Percentiles rank a stretch among this genome's conserved stretches.
Conservation (phyloP, 2,888 invertebrate genomes). For the Diadegma fenestrale region DNA sequence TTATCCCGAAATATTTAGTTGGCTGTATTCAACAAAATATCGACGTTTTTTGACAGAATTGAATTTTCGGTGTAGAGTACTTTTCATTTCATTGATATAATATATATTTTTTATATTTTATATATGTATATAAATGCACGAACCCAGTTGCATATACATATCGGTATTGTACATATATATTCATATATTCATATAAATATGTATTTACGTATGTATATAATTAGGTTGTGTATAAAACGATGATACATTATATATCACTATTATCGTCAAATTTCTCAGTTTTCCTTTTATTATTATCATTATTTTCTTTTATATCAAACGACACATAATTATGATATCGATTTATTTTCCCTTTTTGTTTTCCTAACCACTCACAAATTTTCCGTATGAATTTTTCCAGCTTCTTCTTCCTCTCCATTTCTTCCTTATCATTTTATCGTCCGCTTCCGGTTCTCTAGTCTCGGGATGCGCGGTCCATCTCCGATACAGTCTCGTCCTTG, state of each 20-base stretch:
- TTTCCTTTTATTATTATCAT: neutral
- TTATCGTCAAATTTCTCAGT: conserved; percentile 74
- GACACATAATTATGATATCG: conserved; percentile 84
- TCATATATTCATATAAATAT: conserved; percentile 41
- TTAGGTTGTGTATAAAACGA: conserved; percentile 84
- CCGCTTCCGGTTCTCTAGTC: conserved; percentile 75
- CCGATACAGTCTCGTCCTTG: conserved; percentile 81
- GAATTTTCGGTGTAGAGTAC: no score
- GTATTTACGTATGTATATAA: conserved; percentile 51
- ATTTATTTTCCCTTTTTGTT: conserved; percentile 70
- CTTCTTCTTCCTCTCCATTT: conserved; percentile 12
- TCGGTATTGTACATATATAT: conserved; percentile 22
- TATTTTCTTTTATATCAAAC: conserved; percentile 83
- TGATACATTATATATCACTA: conserved; percentile 82
- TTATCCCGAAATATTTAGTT: no score
- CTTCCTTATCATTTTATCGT: neutral
- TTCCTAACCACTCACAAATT: neutral
- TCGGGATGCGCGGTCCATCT: conserved; percentile 80
- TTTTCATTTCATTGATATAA: conserved; percentile 36
- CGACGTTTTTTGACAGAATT: no score
- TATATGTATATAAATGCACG: conserved; percentile 4
- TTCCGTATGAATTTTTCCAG: conserved; percentile 58
- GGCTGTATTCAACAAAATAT: no score
- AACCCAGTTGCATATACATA: conserved; percentile 17
- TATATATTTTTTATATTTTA: conserved; percentile 34